Conservation (phyloP, 2,797 vertebrate species). For the Acestrorhynchus altus region DNA sequence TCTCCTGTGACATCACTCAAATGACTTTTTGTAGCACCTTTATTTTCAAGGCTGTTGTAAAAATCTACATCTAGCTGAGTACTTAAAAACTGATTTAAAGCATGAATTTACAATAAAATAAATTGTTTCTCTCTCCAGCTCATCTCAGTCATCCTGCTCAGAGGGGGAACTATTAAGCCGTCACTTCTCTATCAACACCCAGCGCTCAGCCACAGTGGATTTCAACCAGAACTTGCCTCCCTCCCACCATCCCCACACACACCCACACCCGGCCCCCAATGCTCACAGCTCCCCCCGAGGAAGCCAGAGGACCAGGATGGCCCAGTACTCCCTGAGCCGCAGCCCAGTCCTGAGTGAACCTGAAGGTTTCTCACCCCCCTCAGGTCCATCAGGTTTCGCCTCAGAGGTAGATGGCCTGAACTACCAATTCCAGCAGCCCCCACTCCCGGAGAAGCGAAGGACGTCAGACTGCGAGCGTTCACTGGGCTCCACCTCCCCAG, state of each 20-base stretch:
- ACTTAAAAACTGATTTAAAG: too few species aligned
- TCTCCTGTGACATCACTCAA: too few species aligned
- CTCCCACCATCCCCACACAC: conserved; percentile 68
- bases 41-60: too few species aligned
- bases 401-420: conserved; percentile 67
- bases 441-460: conserved; percentile 90
- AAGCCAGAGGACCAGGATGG: conserved; percentile 67
- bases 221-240: conserved; percentile 75
- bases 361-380: neutral
- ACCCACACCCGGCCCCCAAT: conserved; percentile 74
- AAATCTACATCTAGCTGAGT: too few species aligned
- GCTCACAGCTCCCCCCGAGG: conserved; percentile 77
- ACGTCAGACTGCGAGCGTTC: conserved; percentile 88
- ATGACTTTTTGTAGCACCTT: too few species aligned
- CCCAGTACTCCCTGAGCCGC: conserved; percentile 68
- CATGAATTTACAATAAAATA: neutral
- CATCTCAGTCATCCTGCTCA: conserved; percentile 80
- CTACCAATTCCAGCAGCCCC: conserved; percentile 58
- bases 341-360: conserved; percentile 70
- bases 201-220: conserved; percentile 73
- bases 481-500: conserved; percentile 83
- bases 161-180: conserved; percentile 74
- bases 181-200: conserved; percentile 72
- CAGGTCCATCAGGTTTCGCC: conserved; percentile 32
- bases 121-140: conserved; percentile 68